Evolutionary conservation across 2,797 vertebrate species (phyloP), one percentile per base, ranked within the genome.

Genomic region (Pelodytes ibericus): DNA sequence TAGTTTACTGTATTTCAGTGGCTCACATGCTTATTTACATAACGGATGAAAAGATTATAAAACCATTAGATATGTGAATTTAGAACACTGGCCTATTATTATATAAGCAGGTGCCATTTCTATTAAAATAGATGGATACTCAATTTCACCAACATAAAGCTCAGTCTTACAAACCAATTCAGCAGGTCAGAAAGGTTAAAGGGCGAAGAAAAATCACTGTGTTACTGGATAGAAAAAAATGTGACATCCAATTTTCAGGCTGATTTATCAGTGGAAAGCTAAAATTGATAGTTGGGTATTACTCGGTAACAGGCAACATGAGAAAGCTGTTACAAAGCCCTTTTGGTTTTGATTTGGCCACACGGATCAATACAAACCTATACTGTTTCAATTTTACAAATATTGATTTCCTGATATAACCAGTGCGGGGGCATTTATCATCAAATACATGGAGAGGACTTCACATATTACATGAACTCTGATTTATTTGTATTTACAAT

Each of bases 171-270:
- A 97, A 96, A 95, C 93, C 92, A 91, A 92, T 92, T 90, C 90
- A 90, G 89, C 88, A 89, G 90, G 94, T 95, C 94, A 87, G 71
- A 91, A 89, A 90, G 96, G 96, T 95, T 94, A 95, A 93, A 92
- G 92, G 91, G 88, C 90, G 93, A 81, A 79, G 86, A 94, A 86
- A 95, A 96, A 95, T 95, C 94, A 93, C 92, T 94, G 89, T 86
- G 90, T 85, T 83, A 82, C 49, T 53, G 49, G 88, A 88, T 47
- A 58, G 87, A 88, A 86, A 94, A 93, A 92, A 95, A 93, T 85
- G 90, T 98, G 97, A 97, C 97, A 98, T 96, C 95, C 96, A 99
- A 98, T 99, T 99, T 98, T 98, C 95, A 94, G 96, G 92, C 92
- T 99, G 97, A 99, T 99, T 99, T 99, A 99, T 99, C 97, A 96